Evolutionary conservation across 2,888 invertebrate genomes (phyloP).

Genomic region (Plagodis pulveraria): DNA sequence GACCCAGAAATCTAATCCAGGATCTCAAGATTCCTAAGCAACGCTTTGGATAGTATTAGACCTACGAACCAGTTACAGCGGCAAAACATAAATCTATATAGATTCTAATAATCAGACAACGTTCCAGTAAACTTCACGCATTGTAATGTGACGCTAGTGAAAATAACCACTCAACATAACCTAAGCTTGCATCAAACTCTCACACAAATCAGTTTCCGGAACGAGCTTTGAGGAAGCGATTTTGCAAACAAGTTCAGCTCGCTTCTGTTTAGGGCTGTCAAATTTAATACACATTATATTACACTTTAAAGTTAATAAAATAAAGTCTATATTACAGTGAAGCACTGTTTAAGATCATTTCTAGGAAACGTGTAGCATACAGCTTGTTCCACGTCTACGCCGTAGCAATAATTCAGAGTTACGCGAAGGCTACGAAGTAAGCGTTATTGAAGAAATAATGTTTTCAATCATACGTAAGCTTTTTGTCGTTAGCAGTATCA

Average conservation of each 20-base stretch:
- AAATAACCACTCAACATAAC: no score
- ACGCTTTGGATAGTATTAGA: no score
- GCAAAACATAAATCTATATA: no score
- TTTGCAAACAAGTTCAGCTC: slow-evolving; percentile 14
- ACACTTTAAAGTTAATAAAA: neutral
- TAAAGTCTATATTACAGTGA: slow-evolving; percentile 16
- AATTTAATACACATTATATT: neutral
- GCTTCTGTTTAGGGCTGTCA: neutral
- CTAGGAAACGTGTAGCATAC: slow-evolving; percentile 7
- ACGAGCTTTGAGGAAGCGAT: slow-evolving; percentile 5
- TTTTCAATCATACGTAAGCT: no score
- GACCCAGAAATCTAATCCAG: no score
- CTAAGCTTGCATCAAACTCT: neutral
- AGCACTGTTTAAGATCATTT: slow-evolving; percentile 15
- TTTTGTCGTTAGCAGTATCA: no score
- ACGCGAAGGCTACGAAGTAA: slow-evolving; percentile 4
- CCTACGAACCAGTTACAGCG: no score
- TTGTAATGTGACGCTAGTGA: no score
- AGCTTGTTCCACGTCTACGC: slow-evolving; percentile 30
- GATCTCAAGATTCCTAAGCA: no score
- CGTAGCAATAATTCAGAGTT: slow-evolving; percentile 41
- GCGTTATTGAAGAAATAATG: neutral
- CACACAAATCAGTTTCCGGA: neutral
- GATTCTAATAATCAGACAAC: no score
- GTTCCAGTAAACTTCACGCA: no score